A percentile compares a stretch with the other conserved stretches of the same genome.
Evolutionary conservation across 2,113 vertebrate genomes (phyloP).

Genomic region (Ciconia stormi): DNA sequence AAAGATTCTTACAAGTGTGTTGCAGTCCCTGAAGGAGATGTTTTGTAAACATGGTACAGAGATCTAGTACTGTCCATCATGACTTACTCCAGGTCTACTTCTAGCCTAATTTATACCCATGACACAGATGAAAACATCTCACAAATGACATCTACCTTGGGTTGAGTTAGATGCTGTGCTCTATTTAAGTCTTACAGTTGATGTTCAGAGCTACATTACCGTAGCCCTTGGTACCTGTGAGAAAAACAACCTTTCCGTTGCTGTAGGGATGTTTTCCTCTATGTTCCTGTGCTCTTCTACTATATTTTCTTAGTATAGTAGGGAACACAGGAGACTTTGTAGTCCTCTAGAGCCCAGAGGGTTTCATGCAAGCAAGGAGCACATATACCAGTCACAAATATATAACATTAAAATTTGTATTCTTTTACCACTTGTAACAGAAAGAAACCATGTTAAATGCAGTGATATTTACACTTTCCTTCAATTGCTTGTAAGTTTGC

Average conservation of each 20-base stretch:
- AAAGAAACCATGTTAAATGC: neutral
- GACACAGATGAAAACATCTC: neutral
- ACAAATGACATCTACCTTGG: neutral
- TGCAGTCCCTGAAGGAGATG: neutral
- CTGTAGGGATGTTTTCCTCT: neutral
- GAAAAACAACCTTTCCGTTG: neutral
- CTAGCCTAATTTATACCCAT: neutral
- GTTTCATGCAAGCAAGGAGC: neutral
- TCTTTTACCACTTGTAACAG: neutral
- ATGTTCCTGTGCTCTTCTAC: neutral
- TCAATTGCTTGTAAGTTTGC: conserved; percentile 3
- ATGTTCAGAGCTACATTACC: neutral
- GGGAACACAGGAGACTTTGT: neutral
- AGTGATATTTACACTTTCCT: conserved; percentile 35
- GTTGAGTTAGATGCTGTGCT: neutral
- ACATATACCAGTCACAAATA: neutral
- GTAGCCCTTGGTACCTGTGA: neutral
- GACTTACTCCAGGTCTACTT: neutral
- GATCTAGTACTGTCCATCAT: neutral
- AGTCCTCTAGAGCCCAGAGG: neutral
- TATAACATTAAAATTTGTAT: neutral
- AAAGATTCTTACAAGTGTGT: neutral
- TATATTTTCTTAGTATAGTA: neutral
- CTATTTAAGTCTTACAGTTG: neutral
- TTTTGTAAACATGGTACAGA: neutral